phyloP scores from a whole-genome alignment of 2,797 vertebrate genomes.

The Pelobates cultripes region DNA sequence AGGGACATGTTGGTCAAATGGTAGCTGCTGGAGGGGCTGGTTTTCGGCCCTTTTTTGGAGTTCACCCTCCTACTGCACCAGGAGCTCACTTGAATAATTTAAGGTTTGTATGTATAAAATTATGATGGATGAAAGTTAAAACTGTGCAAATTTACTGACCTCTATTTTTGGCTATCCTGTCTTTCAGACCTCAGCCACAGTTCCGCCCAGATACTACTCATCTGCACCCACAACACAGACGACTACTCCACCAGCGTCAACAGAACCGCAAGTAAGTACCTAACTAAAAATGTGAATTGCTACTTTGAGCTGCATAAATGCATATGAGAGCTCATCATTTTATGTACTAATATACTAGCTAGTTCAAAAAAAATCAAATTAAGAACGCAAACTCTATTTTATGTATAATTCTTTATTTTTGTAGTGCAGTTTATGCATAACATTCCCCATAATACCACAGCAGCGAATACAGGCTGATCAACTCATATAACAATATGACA shows the following conservation, averaged over 20 bases:
- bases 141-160: neutral
- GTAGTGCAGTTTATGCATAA: too few relatives aligned
- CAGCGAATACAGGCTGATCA: too few relatives aligned
- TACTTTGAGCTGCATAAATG: too few relatives aligned
- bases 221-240: constrained; percentile 92
- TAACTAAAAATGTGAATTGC: too few relatives aligned
- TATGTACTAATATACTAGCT: too few relatives aligned
- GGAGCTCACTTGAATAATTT: constrained; percentile 74
- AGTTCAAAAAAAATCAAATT: too few relatives aligned
- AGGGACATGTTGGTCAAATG: constrained; percentile 75
- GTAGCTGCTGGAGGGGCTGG: constrained; percentile 77
- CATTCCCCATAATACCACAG: too few relatives aligned
- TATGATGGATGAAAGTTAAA: neutral
- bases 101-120: constrained; percentile 59
- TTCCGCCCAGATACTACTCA: constrained; percentile 91
- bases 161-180: neutral
- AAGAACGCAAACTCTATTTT: too few relatives aligned
- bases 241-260: constrained; percentile 90
- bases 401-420: too few relatives aligned
- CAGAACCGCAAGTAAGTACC: constrained; percentile 79
- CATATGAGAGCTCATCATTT: too few relatives aligned
- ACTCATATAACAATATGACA: too few relatives aligned
- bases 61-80: constrained; percentile 69
- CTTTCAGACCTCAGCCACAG: constrained; percentile 72
- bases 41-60: constrained; percentile 89